phyloP scores from a whole-genome alignment of 2,113 vertebrate species.

The Chelonoidis abingdonii region DNA sequence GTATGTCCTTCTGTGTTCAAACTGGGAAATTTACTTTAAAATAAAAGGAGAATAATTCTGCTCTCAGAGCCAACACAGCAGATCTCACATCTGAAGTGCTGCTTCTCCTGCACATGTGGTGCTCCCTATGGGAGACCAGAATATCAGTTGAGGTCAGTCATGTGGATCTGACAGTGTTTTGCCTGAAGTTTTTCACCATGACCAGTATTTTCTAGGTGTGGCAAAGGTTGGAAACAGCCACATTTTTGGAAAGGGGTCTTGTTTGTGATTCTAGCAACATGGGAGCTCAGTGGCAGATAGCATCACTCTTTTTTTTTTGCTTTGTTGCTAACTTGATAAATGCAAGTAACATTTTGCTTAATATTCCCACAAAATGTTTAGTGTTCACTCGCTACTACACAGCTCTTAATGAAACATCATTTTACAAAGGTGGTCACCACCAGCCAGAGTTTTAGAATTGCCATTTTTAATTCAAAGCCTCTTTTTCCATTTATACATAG shows the following conservation, averaged over 20 bases:
- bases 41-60: neutral
- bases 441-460: neutral
- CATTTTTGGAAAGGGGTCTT: neutral
- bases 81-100: neutral
- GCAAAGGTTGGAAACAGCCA: neutral
- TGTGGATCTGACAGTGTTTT: neutral
- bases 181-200: neutral
- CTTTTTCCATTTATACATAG: neutral
- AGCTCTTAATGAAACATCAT: neutral
- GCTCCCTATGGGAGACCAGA: neutral
- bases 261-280: neutral
- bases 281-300: neutral
- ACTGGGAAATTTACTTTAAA: neutral
- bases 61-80: neutral
- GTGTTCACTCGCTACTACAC: neutral
- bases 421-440: neutral
- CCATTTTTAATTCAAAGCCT: neutral
- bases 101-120: neutral
- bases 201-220: neutral
- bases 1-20: neutral
- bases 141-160: neutral
- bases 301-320: neutral
- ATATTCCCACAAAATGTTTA: neutral
- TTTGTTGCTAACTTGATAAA: neutral
- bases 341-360: neutral